Conservation (phyloP, 35 echinoderm and acorn worm genomes). For the Patiria miniata region DNA sequence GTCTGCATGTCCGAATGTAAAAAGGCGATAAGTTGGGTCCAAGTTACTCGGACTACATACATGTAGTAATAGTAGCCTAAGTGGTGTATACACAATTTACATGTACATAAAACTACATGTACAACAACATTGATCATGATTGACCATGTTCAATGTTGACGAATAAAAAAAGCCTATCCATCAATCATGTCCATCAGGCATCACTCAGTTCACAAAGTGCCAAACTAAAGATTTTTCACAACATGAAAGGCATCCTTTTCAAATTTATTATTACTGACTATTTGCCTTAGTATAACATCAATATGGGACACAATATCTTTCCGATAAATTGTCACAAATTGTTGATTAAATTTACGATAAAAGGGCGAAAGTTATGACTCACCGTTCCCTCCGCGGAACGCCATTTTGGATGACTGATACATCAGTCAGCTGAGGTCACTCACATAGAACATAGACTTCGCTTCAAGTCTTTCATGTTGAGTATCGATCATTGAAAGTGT, state of each 20-base stretch:
- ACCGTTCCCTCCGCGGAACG: not conserved
- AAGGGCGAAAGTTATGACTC: not conserved
- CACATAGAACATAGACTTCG: not conserved
- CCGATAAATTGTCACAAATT: not conserved
- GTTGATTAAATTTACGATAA: not conserved
- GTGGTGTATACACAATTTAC: too few relatives aligned
- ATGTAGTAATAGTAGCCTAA: too few relatives aligned
- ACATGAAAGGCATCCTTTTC: not conserved
- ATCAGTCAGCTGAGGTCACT: too few relatives aligned
- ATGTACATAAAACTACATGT: too few relatives aligned
- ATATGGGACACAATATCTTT: not conserved
- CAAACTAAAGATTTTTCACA: not conserved
- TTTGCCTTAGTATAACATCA: not conserved
- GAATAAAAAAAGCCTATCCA: too few relatives aligned
- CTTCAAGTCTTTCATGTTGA: not conserved
- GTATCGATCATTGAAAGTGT: not conserved
- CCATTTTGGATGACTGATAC: slow-evolving; percentile 20
- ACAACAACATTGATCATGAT: too few relatives aligned
- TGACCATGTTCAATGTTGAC: too few relatives aligned
- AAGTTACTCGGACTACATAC: too few relatives aligned
- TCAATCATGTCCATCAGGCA: not conserved
- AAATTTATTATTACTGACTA: not conserved
- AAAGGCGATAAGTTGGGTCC: too few relatives aligned
- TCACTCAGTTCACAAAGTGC: not conserved
- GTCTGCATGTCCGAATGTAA: too few relatives aligned